Evolutionary conservation across 2,888 invertebrate genomes (phyloP), one percentile per base, ranked within the genome.

Genomic region (Phortica magna): DNA sequence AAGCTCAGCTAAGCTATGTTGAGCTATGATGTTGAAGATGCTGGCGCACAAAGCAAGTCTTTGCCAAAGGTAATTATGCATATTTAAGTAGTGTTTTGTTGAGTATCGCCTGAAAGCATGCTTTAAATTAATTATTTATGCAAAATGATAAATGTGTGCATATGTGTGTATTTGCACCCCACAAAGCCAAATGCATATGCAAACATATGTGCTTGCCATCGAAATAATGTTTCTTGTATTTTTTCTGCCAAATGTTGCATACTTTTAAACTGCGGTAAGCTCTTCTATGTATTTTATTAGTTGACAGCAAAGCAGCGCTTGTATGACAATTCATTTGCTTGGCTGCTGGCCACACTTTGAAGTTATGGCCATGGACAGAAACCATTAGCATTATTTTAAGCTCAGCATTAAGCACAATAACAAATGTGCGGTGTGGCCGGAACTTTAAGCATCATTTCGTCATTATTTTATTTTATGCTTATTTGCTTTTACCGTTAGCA

Each of bases 71-170:
- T 89, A 89, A 89, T 89, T 89, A 89, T 90, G 90, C 89, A 89
- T 90, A 89, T 89, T 89, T 90, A 89, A 89, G 85, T 84, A 89
- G 89, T 89, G 84, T 83, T 86, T 88, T 88, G 76, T 83, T 79
- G 80, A 74, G 77, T 65, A 76, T 79, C 57, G 83, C 78, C 87
- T 87, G 81, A 83, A 85, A 85, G 87, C 85, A 82, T 88, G 82
- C 84, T 83, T 84, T 88, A 83, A 84, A 84, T 88, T 89, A 86
- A 88, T 89, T 89, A 89, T 90, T 88, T 89, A 89, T 90, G 87
- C 85, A 85, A 83, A 82, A 83, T 81, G 80, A 77, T 79, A 78
- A 81, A 80, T 75, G 79, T 75, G 79, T 79, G 9, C 65, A 42
- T 14, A 10, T 17, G 42, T 73, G 41, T 59, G 57, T 55, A 7